Evolutionary conservation across 2,113 vertebrate genomes (phyloP).

Genomic region (Edolisoma coerulescens): DNA sequence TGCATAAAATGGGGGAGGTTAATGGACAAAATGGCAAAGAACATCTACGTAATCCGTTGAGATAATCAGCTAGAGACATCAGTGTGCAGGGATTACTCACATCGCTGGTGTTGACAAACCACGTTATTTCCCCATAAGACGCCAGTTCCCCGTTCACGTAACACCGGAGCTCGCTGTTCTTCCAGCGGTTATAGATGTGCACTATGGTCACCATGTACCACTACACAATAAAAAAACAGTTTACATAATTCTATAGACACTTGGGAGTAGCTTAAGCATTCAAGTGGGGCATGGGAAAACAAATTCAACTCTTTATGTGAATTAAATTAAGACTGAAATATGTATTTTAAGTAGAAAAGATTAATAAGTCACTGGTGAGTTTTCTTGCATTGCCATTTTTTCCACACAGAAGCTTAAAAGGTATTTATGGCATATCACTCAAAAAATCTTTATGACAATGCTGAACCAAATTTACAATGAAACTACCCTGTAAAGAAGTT

Average conservation of each 20-base stretch:
- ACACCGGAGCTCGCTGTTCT: conserved; percentile 97
- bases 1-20: neutral
- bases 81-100: conserved; percentile 75
- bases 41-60: neutral
- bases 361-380: neutral
- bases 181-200: conserved; percentile 97
- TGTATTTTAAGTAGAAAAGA: neutral
- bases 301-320: neutral
- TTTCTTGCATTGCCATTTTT: neutral
- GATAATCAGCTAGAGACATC: accelerated
- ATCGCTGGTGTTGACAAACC: conserved; percentile 96
- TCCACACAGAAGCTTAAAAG: neutral
- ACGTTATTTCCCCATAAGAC: conserved; percentile 94
- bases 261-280: neutral
- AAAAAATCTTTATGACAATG: neutral
- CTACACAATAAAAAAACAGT: conserved; percentile 66
- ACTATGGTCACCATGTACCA: conserved; percentile 99
- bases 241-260: neutral
- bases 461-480: neutral
- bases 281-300: neutral
- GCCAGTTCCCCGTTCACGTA: conserved; percentile 95
- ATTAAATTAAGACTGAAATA: neutral
- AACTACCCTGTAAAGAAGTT: neutral
- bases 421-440: neutral
- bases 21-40: neutral